These are phyloP conservation scores for Drosophila kambysellisi DNA, from an alignment of 2,888 invertebrate genomes.

Conservation along the genomic window DNA sequence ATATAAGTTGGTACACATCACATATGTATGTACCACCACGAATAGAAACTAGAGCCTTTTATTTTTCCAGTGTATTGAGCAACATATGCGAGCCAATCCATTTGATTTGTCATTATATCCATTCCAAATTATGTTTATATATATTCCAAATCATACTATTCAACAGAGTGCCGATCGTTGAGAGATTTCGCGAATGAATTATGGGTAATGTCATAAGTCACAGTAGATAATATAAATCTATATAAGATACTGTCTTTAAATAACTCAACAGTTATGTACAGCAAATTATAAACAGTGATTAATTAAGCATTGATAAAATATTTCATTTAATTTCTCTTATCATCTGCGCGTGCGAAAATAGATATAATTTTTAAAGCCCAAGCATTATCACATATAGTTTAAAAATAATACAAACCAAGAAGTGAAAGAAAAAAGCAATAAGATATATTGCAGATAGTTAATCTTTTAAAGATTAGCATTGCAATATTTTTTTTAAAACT, in stretches of 20 bases:
- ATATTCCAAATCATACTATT: conserved; percentile 4
- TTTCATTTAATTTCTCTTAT: conserved; percentile 17
- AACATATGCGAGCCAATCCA: conserved; percentile 34
- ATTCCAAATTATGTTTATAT: conserved; percentile 26
- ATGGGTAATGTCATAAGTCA: conserved; percentile 3
- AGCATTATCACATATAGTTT: conserved; percentile 32
- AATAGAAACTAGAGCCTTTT: conserved; percentile 18
- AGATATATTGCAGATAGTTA: neutral
- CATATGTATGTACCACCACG: conserved; percentile 25
- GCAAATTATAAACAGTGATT: conserved; percentile 23
- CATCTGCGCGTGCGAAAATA: conserved; percentile 31
- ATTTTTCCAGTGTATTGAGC: conserved; percentile 41
- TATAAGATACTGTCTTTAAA: conserved; percentile 4
- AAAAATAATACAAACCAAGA: conserved; percentile 2
- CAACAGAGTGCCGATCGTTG: conserved; percentile 24
- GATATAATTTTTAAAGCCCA: conserved; percentile 16
- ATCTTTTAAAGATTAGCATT: neutral
- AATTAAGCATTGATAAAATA: conserved; percentile 39
- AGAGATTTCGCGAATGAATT: conserved; percentile 9
- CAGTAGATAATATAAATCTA: neutral
- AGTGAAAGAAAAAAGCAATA: neutral
- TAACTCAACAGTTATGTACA: conserved; percentile 25
- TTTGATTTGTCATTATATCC: conserved; percentile 50
- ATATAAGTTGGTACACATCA: conserved; percentile 34
- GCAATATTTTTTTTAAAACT: neutral